phyloP scores from a whole-genome alignment of 2,113 vertebrate genomes.

The Felis chaus region DNA sequence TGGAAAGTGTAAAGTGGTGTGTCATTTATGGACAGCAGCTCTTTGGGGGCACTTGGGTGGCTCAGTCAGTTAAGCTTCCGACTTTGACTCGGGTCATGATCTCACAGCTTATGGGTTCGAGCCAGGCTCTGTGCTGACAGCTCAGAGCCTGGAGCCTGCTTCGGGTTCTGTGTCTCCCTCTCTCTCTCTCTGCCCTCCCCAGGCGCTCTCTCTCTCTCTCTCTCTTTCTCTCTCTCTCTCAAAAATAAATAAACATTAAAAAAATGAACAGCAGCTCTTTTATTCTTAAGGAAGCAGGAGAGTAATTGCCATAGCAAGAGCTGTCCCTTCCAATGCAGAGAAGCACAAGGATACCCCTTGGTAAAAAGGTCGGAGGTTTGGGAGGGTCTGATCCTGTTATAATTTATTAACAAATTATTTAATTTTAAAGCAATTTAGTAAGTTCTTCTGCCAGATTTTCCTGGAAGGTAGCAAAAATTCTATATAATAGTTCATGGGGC shows the following conservation, averaged over 20 bases:
- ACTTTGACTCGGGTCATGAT: too few relatives aligned
- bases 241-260: too few relatives aligned
- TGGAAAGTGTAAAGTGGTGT: neutral
- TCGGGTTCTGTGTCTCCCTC: too few relatives aligned
- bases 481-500: neutral
- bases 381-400: neutral
- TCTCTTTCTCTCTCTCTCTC: too few relatives aligned
- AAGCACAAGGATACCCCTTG: neutral
- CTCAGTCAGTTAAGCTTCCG: too few relatives aligned
- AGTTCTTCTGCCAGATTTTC: neutral
- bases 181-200: too few relatives aligned
- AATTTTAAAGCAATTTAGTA: slow-evolving; percentile 20
- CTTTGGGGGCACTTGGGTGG: neutral
- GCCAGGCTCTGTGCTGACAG: too few relatives aligned
- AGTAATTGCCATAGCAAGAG: slow-evolving; percentile 68
- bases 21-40: slow-evolving; percentile 45
- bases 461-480: neutral
- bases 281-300: slow-evolving; percentile 42
- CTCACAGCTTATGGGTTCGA: too few relatives aligned
- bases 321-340: neutral
- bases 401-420: neutral
- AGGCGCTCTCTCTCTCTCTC: too few relatives aligned
- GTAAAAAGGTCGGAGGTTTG: neutral
- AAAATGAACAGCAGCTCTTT: slow-evolving; percentile 21
- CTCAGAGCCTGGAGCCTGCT: too few relatives aligned